These are phyloP conservation scores for Notocelia uddmanniana DNA, from an alignment of 2,888 invertebrate genomes.

Conservation along the genomic window DNA sequence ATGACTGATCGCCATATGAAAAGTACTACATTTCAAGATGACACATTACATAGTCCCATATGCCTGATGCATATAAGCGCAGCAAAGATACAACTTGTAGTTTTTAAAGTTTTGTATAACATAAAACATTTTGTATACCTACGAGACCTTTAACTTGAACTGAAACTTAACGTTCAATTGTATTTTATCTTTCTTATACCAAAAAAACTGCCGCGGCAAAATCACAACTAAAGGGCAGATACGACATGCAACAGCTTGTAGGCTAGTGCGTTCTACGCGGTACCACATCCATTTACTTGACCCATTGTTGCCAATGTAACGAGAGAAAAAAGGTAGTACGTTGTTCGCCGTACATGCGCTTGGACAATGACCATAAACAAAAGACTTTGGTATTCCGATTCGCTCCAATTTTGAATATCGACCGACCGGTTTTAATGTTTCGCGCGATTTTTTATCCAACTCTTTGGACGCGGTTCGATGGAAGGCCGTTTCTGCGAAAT, in stretches of 20 bases:
- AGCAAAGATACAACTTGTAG: neutral
- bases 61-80: neutral
- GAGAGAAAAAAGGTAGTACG: slow-evolving; percentile 60
- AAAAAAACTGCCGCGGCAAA: slow-evolving; percentile 29
- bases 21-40: too few relatives aligned
- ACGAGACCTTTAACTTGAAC: neutral
- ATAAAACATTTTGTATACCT: neutral
- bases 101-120: neutral
- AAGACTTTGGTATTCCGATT: slow-evolving; percentile 53
- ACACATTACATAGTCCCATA: too few relatives aligned
- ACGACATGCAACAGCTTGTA: slow-evolving; percentile 47
- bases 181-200: slow-evolving; percentile 5
- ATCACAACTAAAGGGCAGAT: slow-evolving; percentile 40
- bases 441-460: slow-evolving; percentile 27
- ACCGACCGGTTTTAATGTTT: slow-evolving; percentile 29
- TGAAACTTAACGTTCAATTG: slow-evolving; percentile 8
- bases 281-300: slow-evolving; percentile 57
- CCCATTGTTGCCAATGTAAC: slow-evolving; percentile 64
- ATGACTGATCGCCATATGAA: too few relatives aligned
- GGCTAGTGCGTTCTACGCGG: slow-evolving; percentile 49
- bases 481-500: slow-evolving; percentile 2
- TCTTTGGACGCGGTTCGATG: slow-evolving; percentile 4
- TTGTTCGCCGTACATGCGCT: slow-evolving; percentile 53
- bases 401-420: slow-evolving; percentile 45
- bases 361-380: slow-evolving; percentile 63